Conservation (phyloP, 2,888 invertebrate species). For the Diachrysia chrysitis region DNA sequence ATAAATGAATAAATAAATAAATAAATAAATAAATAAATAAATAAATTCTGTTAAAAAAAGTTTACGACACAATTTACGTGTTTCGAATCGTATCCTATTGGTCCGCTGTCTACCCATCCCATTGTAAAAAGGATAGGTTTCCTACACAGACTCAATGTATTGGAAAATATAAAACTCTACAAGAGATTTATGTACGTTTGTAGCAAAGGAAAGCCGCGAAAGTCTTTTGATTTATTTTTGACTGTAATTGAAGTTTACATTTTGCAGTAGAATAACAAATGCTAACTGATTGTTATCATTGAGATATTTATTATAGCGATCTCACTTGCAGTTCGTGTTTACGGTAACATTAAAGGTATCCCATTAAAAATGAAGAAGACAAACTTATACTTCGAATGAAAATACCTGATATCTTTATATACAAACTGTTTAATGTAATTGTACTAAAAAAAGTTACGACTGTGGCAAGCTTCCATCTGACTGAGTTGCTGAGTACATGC, state of each 20-base stretch:
- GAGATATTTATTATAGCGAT: neutral
- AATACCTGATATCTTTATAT: no score
- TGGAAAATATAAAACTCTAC: neutral
- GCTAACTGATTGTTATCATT: neutral
- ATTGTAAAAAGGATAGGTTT: neutral
- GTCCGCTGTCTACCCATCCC: neutral
- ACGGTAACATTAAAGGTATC: neutral
- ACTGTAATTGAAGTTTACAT: neutral
- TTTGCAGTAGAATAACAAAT: neutral
- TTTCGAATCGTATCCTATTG: neutral
- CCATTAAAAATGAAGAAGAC: no score
- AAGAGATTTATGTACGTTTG: neutral
- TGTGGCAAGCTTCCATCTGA: no score
- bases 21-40: no score
- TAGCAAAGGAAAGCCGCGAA: neutral
- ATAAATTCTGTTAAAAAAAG: neutral
- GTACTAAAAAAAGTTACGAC: no score
- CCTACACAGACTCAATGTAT: neutral
- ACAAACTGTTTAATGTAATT: no score
- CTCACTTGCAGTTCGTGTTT: neutral
- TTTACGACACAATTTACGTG: neutral
- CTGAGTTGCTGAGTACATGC: no score
- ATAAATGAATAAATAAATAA: no score
- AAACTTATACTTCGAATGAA: no score
- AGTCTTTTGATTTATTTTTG: slow-evolving; percentile 1